Percentiles rank a stretch among this genome's conserved stretches.
These are phyloP conservation scores for Chiroxiphia lanceolata DNA, from an alignment of 2,797 vertebrate genomes.

Conservation along the genomic window DNA sequence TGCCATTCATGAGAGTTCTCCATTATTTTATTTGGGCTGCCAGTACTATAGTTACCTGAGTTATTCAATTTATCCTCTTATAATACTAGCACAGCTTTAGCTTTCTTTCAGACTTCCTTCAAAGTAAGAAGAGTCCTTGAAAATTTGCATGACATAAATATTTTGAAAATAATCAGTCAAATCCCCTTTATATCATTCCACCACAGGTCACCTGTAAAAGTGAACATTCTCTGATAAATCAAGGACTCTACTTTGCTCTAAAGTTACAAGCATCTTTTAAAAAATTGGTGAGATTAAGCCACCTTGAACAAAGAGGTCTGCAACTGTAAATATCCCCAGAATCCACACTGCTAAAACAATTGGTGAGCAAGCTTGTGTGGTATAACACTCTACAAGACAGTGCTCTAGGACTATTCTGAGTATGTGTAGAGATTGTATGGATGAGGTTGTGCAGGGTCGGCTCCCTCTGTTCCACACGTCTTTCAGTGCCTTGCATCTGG, in stretches of 20 bases:
- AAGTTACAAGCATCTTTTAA: not conserved
- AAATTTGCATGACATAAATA: not conserved
- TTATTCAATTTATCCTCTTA: not conserved
- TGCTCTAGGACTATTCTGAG: not conserved
- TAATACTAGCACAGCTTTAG: not conserved
- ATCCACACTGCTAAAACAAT: not conserved
- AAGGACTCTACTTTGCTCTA: not conserved
- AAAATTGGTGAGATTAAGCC: not conserved
- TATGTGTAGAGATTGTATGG: not conserved
- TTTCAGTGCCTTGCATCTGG: not conserved
- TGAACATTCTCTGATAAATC: not conserved
- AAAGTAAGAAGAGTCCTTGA: not conserved
- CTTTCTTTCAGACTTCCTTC: not conserved
- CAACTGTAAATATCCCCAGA: not conserved
- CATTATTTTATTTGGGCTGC: not conserved
- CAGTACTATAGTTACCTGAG: not conserved
- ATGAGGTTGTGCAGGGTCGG: not conserved
- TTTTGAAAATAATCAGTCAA: not conserved
- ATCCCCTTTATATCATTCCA: not conserved
- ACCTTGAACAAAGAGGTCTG: not conserved
- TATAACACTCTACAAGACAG: not conserved
- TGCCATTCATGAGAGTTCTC: not conserved
- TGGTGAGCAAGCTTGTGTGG: accelerated
- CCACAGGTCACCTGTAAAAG: not conserved
- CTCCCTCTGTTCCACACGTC: not conserved